Evolutionary conservation across 2,888 invertebrate genomes (phyloP).

Genomic region (Dichetophora obliterata): DNA sequence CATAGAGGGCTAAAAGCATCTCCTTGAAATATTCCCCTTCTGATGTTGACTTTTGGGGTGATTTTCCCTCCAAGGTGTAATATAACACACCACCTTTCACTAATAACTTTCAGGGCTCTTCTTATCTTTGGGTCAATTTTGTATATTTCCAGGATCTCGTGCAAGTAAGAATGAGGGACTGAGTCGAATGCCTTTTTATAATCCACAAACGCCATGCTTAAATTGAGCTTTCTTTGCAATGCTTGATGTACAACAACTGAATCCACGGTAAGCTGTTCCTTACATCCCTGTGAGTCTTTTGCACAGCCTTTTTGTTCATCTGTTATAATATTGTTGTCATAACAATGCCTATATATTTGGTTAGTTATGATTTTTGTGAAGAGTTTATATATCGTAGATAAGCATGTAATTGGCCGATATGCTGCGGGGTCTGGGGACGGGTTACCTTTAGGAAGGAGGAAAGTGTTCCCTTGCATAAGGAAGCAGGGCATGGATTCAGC

Average conservation of each 20-base stretch:
- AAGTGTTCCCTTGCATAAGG: no score
- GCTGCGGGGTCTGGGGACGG: no score
- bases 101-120: background rate
- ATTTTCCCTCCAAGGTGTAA: background rate
- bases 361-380: constrained; percentile 6
- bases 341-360: background rate
- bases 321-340: background rate
- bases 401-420: constrained; percentile 4
- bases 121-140: background rate
- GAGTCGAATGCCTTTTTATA: constrained; percentile 24
- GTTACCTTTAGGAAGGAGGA: no score
- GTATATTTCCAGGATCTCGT: background rate
- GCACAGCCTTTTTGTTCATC: background rate
- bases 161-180: constrained; percentile 12
- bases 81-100: background rate
- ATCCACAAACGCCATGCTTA: constrained; percentile 24
- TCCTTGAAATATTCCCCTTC: constrained; percentile 17
- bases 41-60: background rate
- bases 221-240: background rate
- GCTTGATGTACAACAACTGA: constrained; percentile 1
- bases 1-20: constrained; percentile 22
- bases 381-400: background rate
- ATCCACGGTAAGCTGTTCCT: constrained; percentile 7
- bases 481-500: no score
- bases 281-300: background rate